A percentile compares a stretch with the other conserved stretches of the same genome.
Evolutionary conservation across 2,888 invertebrate genomes (phyloP).

Genomic region (Perizoma flavofasciatum): DNA sequence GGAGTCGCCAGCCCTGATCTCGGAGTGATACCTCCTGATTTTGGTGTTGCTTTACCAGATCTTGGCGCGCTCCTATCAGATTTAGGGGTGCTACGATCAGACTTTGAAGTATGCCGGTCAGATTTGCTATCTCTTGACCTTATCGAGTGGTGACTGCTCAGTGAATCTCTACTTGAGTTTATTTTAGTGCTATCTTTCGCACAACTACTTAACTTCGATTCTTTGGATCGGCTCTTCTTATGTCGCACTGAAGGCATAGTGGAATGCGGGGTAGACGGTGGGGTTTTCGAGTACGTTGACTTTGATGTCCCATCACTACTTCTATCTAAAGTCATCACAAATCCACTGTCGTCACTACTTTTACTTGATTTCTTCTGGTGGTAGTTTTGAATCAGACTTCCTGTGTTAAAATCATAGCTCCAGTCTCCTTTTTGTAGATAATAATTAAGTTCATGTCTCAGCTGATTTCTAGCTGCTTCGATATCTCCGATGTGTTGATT

Average conservation of each 20-base stretch:
- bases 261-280: conserved; percentile 77
- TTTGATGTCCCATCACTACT: conserved; percentile 79
- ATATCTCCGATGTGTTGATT: conserved; percentile 67
- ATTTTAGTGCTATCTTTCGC: conserved; percentile 70
- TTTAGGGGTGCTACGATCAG: conserved; percentile 77
- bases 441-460: conserved; percentile 77
- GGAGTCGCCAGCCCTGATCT: conserved; percentile 75
- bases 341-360: conserved; percentile 80
- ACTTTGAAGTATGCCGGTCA: conserved; percentile 75
- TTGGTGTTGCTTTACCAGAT: conserved; percentile 73
- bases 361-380: conserved; percentile 81
- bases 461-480: conserved; percentile 76
- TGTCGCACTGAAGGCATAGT: conserved; percentile 76
- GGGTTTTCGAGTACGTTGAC: conserved; percentile 78
- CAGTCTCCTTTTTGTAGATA: conserved; percentile 80
- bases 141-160: conserved; percentile 80
- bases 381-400: conserved; percentile 78
- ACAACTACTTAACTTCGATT: conserved; percentile 70
- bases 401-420: conserved; percentile 79
- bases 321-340: conserved; percentile 79
- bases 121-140: conserved; percentile 79
- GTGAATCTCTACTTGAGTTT: conserved; percentile 78
- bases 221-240: conserved; percentile 77
- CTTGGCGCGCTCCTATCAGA: conserved; percentile 73
- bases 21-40: conserved; percentile 73